phyloP scores from a whole-genome alignment of 2,113 vertebrate species.

The Cavia aperea region DNA sequence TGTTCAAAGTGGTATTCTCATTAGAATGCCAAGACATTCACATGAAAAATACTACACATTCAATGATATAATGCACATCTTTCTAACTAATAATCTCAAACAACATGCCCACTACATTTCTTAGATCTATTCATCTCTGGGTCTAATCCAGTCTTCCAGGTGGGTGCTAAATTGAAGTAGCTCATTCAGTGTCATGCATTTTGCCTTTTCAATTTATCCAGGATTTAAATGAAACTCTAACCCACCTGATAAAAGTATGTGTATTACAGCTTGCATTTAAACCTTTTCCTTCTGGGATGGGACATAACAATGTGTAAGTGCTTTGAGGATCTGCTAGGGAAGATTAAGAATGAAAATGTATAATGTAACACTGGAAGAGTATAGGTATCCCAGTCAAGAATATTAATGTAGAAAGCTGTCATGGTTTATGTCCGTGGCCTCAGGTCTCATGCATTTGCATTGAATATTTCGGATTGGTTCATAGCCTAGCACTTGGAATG shows the following conservation, averaged over 20 bases:
- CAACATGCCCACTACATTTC: not conserved
- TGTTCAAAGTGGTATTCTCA: not conserved
- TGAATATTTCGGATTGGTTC: too few species aligned
- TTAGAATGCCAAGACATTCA: not conserved
- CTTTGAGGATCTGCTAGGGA: not conserved
- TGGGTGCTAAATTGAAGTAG: not conserved
- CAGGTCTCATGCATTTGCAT: too few species aligned
- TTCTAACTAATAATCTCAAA: not conserved
- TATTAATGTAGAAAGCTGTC: not conserved
- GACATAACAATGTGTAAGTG: not conserved
- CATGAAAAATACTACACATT: not conserved
- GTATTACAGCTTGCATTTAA: not conserved
- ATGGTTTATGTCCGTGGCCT: too few species aligned
- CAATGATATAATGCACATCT: not conserved
- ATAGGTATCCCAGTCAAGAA: not conserved
- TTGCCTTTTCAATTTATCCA: slow-evolving; percentile 19
- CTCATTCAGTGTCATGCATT: not conserved
- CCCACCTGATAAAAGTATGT: not conserved
- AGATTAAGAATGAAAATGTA: not conserved
- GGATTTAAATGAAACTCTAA: slow-evolving; percentile 22
- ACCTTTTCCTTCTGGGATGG: not conserved
- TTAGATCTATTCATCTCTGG: not conserved
- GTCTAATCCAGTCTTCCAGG: not conserved
- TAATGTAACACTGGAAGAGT: not conserved
- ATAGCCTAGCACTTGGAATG: too few species aligned